Conservation (phyloP, 1,140 invertebrate species). For the Scaptodrosophila lebanonensis region DNA sequence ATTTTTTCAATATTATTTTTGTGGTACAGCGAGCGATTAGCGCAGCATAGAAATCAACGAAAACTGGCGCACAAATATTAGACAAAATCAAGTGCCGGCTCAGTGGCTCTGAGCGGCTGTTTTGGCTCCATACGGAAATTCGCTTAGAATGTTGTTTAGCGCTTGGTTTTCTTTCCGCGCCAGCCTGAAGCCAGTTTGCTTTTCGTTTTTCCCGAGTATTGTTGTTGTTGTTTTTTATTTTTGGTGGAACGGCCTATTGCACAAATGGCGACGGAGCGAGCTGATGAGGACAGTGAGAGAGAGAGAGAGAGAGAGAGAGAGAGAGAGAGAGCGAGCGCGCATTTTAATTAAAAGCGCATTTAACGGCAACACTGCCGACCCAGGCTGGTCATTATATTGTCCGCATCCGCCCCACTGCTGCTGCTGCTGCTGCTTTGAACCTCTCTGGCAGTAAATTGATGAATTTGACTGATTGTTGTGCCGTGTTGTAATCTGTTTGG, state of each 20-base stretch:
- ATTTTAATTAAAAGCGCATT: conserved; percentile 42
- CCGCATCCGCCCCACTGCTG: too few species aligned
- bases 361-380: background rate
- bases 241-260: conserved; percentile 20
- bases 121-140: conserved; percentile 44
- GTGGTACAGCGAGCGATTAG: conserved; percentile 19
- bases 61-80: conserved; percentile 34
- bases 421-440: conserved; percentile 7
- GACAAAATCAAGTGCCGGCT: conserved; percentile 31
- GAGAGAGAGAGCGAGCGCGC: background rate
- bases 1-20: conserved; percentile 15
- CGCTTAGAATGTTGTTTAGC: conserved; percentile 34
- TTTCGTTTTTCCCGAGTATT: conserved; percentile 3
- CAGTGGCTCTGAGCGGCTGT: background rate
- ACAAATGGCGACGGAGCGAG: conserved; percentile 12
- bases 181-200: conserved; percentile 19
- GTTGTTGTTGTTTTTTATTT: conserved; percentile 6
- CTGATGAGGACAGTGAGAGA: too few species aligned
- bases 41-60: conserved; percentile 23
- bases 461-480: conserved; percentile 4
- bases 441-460: conserved; percentile 5
- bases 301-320: too few species aligned
- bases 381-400: conserved; percentile 23
- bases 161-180: conserved; percentile 12
- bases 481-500: conserved; percentile 27